Percentiles rank a stretch among this genome's conserved stretches.
Conservation (phyloP, 2,797 vertebrate species). For the Selene dorsalis region DNA sequence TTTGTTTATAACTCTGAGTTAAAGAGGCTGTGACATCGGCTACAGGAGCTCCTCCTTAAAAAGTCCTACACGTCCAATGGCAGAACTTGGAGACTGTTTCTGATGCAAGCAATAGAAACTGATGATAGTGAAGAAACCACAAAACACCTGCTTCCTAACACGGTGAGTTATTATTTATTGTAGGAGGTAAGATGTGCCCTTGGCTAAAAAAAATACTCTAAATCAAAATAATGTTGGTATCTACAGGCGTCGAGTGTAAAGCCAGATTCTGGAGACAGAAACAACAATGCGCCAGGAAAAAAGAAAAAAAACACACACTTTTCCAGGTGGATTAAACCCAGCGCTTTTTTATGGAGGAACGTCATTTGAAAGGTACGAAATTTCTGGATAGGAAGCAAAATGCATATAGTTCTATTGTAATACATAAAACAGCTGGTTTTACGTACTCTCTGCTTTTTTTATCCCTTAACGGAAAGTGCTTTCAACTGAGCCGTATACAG, state of each 20-base stretch:
- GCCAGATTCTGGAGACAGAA: not conserved
- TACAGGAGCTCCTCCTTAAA: not conserved
- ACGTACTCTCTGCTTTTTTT: conserved; percentile 17
- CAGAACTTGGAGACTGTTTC: not conserved
- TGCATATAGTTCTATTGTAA: not conserved
- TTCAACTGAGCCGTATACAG: conserved; percentile 43
- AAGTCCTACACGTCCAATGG: not conserved
- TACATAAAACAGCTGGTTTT: not conserved
- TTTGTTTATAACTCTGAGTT: not conserved
- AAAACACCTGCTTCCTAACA: conserved; percentile 1
- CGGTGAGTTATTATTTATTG: conserved; percentile 13
- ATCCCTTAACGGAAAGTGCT: conserved; percentile 27
- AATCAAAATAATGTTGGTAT: not conserved
- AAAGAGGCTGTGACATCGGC: not conserved
- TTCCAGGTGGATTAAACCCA: not conserved
- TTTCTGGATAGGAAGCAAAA: not conserved
- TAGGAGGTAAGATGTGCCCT: not conserved
- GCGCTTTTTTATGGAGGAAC: not conserved
- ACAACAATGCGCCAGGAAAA: not conserved
- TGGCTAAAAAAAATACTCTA: conserved; percentile 7
- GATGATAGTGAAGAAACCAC: not conserved
- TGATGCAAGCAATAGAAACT: not conserved
- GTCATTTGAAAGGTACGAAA: not conserved
- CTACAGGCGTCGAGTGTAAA: not conserved
- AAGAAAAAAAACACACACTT: not conserved